Evolutionary conservation across 2,113 vertebrate species (phyloP).

Genomic region (Spizaetus ornatus): DNA sequence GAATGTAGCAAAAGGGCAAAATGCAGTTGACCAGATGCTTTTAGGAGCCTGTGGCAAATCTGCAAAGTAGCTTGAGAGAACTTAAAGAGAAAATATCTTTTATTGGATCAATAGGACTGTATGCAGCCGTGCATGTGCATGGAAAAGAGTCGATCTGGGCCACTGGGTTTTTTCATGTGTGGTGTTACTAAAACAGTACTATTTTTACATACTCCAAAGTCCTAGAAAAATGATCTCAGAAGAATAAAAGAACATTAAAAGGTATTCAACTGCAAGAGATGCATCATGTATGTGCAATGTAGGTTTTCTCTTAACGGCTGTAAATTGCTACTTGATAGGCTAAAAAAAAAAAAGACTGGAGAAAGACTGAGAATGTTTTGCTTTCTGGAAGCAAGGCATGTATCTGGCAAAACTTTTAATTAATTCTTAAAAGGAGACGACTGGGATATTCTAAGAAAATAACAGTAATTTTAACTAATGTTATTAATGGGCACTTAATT

Average conservation of each 20-base stretch:
- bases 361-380: not conserved
- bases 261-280: not conserved
- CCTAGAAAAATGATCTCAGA: not conserved
- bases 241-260: not conserved
- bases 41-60: not conserved
- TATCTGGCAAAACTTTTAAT: not conserved
- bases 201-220: not conserved
- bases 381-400: not conserved
- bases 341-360: not conserved
- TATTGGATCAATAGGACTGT: not conserved
- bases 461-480: not conserved
- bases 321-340: not conserved
- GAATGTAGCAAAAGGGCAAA: not conserved
- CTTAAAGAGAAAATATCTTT: not conserved
- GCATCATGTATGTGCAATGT: not conserved
- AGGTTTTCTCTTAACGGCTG: not conserved
- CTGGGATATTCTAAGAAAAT: not conserved
- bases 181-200: not conserved
- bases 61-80: not conserved
- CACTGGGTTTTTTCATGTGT: not conserved
- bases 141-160: not conserved
- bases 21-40: not conserved
- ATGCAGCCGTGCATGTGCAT: fast-evolving
- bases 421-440: not conserved
- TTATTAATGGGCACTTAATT: not conserved